A percentile compares a stretch with the other conserved stretches of the same genome.
Conservation (phyloP, 1,140 invertebrate species). For the Drosophila elegans region DNA sequence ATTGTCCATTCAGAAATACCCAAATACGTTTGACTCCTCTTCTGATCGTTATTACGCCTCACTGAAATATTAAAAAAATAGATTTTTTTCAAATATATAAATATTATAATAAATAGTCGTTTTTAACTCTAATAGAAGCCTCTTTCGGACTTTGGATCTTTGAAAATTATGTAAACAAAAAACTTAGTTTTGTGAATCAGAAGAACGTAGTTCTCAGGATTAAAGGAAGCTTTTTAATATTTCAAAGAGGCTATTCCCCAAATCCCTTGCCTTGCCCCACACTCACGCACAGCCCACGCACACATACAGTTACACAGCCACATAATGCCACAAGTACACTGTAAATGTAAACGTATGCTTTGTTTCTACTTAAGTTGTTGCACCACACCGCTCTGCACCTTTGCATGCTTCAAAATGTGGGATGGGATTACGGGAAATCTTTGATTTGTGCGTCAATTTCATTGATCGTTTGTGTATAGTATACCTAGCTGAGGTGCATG, state of each 20-base stretch:
- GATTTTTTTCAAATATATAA: too few relatives aligned
- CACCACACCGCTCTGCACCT: conserved; percentile 15
- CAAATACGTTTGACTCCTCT: background rate
- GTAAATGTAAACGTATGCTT: conserved; percentile 29
- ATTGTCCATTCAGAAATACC: background rate
- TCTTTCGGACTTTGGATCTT: too few relatives aligned
- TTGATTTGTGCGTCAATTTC: conserved; percentile 42
- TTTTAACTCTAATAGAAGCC: too few relatives aligned
- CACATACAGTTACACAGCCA: conserved; percentile 39
- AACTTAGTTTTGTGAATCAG: background rate
- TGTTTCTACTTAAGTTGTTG: conserved; percentile 22
- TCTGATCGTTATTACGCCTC: background rate
- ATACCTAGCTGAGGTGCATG: conserved; percentile 21
- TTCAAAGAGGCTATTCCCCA: conserved; percentile 15
- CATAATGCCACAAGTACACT: conserved; percentile 19
- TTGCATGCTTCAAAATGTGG: conserved; percentile 18
- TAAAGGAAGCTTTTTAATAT: conserved; percentile 6
- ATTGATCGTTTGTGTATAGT: conserved; percentile 35
- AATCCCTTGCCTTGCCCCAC: conserved; percentile 46
- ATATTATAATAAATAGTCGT: too few relatives aligned
- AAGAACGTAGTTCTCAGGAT: background rate
- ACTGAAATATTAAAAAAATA: conserved; percentile 1
- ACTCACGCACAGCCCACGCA: conserved; percentile 50
- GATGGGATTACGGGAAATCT: conserved; percentile 5
- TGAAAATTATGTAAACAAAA: too few relatives aligned